These are phyloP conservation scores for Bucorvus abyssinicus DNA, from an alignment of 2,797 vertebrate species.

Conservation along the genomic window DNA sequence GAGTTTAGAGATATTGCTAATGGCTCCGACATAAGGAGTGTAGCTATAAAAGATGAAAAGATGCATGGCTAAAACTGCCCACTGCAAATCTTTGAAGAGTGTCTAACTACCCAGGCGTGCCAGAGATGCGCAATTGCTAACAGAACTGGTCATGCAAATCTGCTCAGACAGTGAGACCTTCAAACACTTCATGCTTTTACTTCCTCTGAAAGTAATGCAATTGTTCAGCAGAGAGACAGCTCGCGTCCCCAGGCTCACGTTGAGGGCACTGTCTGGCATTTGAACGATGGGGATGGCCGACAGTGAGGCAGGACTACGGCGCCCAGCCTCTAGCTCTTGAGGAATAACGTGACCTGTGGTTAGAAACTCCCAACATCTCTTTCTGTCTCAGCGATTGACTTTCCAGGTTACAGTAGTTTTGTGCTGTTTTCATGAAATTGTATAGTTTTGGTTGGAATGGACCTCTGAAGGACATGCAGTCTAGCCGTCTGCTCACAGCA, in stretches of 20 bases:
- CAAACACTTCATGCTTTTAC: background rate
- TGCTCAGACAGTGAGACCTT: conserved; percentile 29
- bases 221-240: background rate
- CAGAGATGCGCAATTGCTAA: background rate
- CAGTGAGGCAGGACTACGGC: background rate
- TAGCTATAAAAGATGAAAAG: conserved; percentile 61
- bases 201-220: background rate
- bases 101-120: conserved; percentile 44
- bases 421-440: background rate
- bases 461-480: background rate
- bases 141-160: conserved; percentile 45
- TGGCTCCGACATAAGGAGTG: conserved; percentile 44
- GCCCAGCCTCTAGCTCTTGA: background rate
- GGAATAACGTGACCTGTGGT: background rate
- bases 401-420: background rate
- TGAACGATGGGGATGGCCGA: background rate
- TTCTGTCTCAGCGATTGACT: background rate
- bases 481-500: background rate
- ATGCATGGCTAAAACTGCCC: conserved; percentile 62
- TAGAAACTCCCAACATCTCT: background rate
- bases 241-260: background rate
- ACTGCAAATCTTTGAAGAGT: conserved; percentile 57
- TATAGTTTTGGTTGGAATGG: background rate
- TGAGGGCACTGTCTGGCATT: background rate
- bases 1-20: conserved; percentile 64